phyloP scores from a whole-genome alignment of 2,797 vertebrate species.

The Taenioides sp. region DNA sequence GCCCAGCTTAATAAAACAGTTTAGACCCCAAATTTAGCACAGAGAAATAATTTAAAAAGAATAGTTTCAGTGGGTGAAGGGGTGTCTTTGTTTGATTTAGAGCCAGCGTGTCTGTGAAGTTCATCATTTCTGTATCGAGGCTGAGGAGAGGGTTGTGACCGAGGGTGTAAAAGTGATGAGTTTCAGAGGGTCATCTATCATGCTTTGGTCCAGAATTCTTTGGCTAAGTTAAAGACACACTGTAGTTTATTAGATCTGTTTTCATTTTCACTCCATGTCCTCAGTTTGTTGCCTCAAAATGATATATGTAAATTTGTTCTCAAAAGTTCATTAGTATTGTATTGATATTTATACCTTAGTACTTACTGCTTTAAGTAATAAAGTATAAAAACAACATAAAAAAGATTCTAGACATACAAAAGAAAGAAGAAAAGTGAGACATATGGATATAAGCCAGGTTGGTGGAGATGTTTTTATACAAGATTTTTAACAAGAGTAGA shows the following conservation, averaged over 20 bases:
- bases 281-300: background rate
- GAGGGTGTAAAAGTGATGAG: constrained; percentile 54
- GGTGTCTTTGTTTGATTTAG: constrained; percentile 36
- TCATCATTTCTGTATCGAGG: constrained; percentile 56
- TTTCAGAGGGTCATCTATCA: constrained; percentile 60
- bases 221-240: constrained; percentile 17
- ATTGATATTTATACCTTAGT: too few species aligned
- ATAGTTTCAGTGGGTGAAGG: constrained; percentile 26
- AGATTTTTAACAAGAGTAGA: constrained; percentile 19
- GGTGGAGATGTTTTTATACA: constrained; percentile 13
- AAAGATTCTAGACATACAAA: background rate
- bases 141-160: constrained; percentile 26
- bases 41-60: constrained; percentile 49
- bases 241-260: constrained; percentile 30
- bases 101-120: constrained; percentile 65
- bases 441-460: constrained; percentile 19
- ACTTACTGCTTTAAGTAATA: too few species aligned
- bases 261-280: constrained; percentile 18
- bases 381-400: too few species aligned
- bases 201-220: constrained; percentile 36
- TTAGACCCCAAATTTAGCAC: constrained; percentile 49
- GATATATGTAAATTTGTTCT: background rate
- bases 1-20: constrained; percentile 56
- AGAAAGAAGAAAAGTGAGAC: constrained; percentile 19
- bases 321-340: too few species aligned